Conservation (phyloP, 2,797 vertebrate genomes). For the Cossypha dichroa region DNA sequence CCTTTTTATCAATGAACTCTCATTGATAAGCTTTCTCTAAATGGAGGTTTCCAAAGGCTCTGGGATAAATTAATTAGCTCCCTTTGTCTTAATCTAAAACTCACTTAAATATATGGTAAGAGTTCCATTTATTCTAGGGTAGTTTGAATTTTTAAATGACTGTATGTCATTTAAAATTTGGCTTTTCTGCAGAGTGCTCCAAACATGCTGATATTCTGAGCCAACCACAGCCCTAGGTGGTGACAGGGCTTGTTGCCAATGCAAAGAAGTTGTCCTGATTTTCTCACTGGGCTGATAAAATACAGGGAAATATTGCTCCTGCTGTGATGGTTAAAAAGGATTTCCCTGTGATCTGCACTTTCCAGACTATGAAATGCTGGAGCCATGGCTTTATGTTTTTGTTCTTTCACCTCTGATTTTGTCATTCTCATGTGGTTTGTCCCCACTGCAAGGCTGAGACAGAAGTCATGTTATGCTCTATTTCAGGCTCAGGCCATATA, state of each 20-base stretch:
- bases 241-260: background rate
- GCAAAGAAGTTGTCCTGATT: background rate
- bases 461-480: background rate
- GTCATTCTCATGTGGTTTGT: background rate
- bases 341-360: slow-evolving; percentile 9
- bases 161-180: background rate
- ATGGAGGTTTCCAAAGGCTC: background rate
- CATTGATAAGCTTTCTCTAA: background rate
- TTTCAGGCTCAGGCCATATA: background rate
- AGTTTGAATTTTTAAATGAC: background rate
- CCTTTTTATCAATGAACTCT: background rate
- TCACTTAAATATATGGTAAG: background rate
- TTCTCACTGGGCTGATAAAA: background rate
- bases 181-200: background rate
- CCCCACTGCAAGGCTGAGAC: background rate
- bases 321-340: background rate
- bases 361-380: background rate
- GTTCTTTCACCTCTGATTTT: background rate
- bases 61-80: background rate
- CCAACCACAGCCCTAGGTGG: background rate
- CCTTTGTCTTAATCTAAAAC: background rate
- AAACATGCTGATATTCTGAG: background rate
- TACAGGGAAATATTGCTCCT: background rate
- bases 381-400: background rate
- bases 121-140: background rate